phyloP scores from a whole-genome alignment of 2,888 invertebrate genomes.

The Philereme transversata region DNA sequence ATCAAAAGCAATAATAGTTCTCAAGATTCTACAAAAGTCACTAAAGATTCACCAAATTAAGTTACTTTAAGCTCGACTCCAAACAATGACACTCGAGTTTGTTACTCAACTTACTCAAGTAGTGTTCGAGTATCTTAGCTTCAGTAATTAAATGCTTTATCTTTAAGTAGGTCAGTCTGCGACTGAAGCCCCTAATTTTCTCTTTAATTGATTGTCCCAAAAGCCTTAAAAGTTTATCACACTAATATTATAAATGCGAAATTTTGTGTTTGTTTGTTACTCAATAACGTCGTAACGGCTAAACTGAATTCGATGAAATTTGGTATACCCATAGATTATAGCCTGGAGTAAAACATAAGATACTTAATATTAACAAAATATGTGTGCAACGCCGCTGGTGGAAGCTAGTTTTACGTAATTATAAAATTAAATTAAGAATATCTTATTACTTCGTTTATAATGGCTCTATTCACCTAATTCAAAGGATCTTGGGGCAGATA shows the following conservation, averaged over 20 bases:
- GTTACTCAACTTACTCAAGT: slow-evolving; percentile 4
- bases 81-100: slow-evolving; percentile 18
- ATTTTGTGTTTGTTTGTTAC: too few relatives aligned
- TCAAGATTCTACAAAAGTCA: not conserved
- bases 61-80: slow-evolving; percentile 8
- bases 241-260: too few relatives aligned
- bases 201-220: slow-evolving; percentile 30
- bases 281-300: too few relatives aligned
- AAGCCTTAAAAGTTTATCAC: slow-evolving; percentile 26
- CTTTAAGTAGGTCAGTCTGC: slow-evolving; percentile 25
- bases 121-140: not conserved
- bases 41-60: slow-evolving; percentile 8
- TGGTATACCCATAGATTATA: too few relatives aligned
- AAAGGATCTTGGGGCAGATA: slow-evolving; percentile 19
- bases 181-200: slow-evolving; percentile 28
- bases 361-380: too few relatives aligned
- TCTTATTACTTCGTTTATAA: slow-evolving; percentile 30
- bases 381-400: too few relatives aligned
- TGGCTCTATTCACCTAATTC: slow-evolving; percentile 28
- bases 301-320: too few relatives aligned
- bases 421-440: slow-evolving; percentile 36
- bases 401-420: slow-evolving; percentile 31
- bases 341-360: too few relatives aligned
- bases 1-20: not conserved
- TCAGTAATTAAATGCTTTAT: slow-evolving; percentile 32